Conservation (phyloP, 2,113 vertebrate species). For the Phasianus colchicus region DNA sequence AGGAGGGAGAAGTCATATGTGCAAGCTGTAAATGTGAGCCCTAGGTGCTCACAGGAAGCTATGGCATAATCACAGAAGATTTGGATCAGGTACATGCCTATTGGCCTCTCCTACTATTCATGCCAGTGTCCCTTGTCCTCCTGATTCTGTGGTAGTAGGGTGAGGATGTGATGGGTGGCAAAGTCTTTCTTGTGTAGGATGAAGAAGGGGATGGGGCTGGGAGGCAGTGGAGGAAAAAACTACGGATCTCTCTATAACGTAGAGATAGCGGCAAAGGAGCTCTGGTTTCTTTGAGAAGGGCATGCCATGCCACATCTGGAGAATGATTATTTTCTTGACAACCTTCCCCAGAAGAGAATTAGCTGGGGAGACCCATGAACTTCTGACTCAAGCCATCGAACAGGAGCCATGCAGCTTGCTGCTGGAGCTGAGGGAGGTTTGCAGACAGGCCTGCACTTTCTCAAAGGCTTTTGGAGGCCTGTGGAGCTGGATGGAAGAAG, state of each 20-base stretch:
- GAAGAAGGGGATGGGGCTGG: background rate
- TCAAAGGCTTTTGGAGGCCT: background rate
- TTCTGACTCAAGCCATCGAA: background rate
- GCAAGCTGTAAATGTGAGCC: background rate
- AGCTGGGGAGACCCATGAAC: background rate
- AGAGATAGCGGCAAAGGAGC: background rate
- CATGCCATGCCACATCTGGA: background rate
- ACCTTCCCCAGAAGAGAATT: background rate
- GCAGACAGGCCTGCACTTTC: slow-evolving; percentile 5
- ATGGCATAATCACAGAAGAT: accelerated
- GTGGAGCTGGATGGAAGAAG: background rate
- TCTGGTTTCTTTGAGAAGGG: background rate
- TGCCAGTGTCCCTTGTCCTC: background rate
- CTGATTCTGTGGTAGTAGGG: background rate
- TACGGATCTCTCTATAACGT: background rate
- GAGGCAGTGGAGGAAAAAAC: background rate
- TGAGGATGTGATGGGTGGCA: background rate
- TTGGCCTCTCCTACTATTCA: background rate
- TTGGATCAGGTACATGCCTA: background rate
- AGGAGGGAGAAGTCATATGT: background rate
- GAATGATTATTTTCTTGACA: background rate
- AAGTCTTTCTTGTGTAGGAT: background rate
- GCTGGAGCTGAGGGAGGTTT: background rate
- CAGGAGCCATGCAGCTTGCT: background rate
- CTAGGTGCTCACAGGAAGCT: background rate